A percentile compares a stretch with the other conserved stretches of the same genome.
phyloP scores from a whole-genome alignment of 2,888 invertebrate genomes.

The Limnephilus auricula region DNA sequence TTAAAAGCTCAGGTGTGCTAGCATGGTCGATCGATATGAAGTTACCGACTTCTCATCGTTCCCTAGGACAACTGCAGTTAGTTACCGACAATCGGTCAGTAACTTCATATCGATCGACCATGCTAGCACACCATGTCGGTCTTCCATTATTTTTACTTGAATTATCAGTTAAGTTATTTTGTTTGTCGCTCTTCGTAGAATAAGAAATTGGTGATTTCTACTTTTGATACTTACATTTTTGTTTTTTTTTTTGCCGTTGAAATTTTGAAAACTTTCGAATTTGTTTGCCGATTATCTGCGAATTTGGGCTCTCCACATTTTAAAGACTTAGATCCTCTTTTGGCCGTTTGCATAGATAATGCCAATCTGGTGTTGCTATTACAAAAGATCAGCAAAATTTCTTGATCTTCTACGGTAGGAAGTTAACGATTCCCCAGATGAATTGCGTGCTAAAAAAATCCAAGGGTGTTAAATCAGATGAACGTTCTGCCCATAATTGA shows the following conservation, averaged over 20 bases:
- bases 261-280: no score
- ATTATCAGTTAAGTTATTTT: not conserved
- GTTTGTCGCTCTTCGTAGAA: not conserved
- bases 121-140: no score
- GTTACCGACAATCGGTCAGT: no score
- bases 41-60: no score
- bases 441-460: not conserved
- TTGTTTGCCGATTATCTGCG: no score
- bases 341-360: not conserved
- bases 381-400: not conserved
- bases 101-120: no score
- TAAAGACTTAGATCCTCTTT: not conserved
- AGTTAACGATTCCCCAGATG: not conserved
- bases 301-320: not conserved
- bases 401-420: not conserved
- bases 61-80: no score
- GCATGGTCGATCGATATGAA: no score
- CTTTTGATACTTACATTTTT: not conserved
- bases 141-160: not conserved
- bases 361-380: not conserved
- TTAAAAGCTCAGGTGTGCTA: no score
- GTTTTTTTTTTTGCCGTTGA: no score
- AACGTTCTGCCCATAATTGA: not conserved
- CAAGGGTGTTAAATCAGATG: not conserved
- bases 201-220: not conserved